Evolutionary conservation across 2,113 vertebrate genomes (phyloP), one percentile per base, ranked within the genome.

Genomic region (Pangasianodon gigas): DNA sequence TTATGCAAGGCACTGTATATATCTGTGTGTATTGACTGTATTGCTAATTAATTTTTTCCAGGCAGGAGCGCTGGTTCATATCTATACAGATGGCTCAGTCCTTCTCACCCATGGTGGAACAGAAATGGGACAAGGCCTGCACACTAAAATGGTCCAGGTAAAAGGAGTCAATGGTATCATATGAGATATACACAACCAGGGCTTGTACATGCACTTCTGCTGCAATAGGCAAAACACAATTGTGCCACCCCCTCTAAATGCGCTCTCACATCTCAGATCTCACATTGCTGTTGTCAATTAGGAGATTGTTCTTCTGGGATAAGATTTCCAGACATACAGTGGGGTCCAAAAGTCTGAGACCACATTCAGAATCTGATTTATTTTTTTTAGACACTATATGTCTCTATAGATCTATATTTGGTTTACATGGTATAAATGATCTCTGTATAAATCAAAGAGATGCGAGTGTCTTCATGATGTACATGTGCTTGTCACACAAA

Each of bases 111-210:
- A 99, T 0, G 98, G 98, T 0, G 98, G 98, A 21, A 97, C 97
- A 2, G 98, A 99, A 93, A 99, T 99, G 98, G 98, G 98, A 58
- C 98, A 99, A 93, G 98, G 98, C 2, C 97, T 99, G 41, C 98
- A 99, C 92, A 99, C 98, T 87, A 99, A 99, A 95, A 99, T 99
- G 98, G 94, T 99, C 67, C 98, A 99, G 97, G 98, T 99, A 95
- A 92, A 37, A 14, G 2, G 9, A 56, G 41, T 18, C 65, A 86
- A 8, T 74, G 44, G 16, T 48, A 24, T 79, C 24, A 41, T 58
- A 83, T 46, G 21, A 60, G 37, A 84, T 21, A 14, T 7, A 13
- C 54, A 81, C 26, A 81, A n/a, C 6, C 4, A 46, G 75, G 44
- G 75, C 77, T 81, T 81, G 29, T 19, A 52, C 44, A 51, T 21